Conservation (phyloP, 2,888 invertebrate species). For the Criorhina ranunculi region DNA sequence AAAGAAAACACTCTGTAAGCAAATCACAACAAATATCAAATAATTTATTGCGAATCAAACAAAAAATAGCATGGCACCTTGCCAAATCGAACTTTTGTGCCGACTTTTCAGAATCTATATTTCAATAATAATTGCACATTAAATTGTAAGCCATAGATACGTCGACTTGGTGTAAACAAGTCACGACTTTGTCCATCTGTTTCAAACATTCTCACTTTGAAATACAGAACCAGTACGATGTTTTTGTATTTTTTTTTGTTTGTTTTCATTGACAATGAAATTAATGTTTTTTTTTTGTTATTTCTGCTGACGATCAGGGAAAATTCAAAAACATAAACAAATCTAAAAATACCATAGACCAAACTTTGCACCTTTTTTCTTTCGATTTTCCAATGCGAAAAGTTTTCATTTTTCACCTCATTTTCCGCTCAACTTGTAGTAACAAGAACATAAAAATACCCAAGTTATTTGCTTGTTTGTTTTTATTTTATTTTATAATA, state of each 20-base stretch:
- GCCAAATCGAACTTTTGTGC: not conserved
- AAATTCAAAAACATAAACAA: constrained; percentile 35
- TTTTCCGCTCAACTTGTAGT: constrained; percentile 27
- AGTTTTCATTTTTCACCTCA: constrained; percentile 15
- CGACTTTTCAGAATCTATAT: not conserved
- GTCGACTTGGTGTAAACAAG: constrained; percentile 2
- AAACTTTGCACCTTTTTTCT: constrained; percentile 31
- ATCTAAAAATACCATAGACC: constrained; percentile 33
- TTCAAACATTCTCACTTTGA: not conserved
- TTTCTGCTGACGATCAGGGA: not conserved
- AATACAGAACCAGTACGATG: not conserved
- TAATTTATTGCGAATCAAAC: not conserved
- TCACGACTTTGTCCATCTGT: constrained; percentile 4
- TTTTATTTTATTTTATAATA: not conserved
- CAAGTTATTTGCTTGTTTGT: constrained; percentile 6
- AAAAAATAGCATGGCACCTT: not conserved
- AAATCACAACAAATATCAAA: not conserved
- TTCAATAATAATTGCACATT: constrained; percentile 1
- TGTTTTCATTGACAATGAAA: constrained; percentile 44
- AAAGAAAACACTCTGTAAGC: not conserved
- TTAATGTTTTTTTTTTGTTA: constrained; percentile 2
- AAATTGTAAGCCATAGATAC: not conserved
- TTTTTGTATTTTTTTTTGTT: not conserved
- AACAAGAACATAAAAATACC: constrained; percentile 21
- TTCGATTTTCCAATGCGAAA: constrained; percentile 23